These are phyloP conservation scores for Chrysolina oricalcia DNA, from an alignment of 2,888 invertebrate species.

Conservation along the genomic window DNA sequence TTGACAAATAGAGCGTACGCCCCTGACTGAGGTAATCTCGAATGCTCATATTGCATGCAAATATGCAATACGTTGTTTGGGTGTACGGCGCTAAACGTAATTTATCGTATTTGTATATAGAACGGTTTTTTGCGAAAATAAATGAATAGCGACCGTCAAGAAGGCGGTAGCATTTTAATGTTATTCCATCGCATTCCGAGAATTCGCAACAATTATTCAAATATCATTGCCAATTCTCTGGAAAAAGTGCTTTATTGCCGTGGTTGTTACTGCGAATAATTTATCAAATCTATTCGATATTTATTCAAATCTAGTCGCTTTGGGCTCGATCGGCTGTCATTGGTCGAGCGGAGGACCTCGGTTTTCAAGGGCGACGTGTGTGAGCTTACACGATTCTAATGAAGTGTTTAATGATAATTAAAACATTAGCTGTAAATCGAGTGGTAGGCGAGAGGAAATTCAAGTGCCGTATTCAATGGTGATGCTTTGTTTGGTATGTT, in stretches of 20 bases:
- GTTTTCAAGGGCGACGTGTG: conserved; percentile 21
- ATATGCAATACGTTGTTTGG: conserved; percentile 43
- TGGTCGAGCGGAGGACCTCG: conserved; percentile 31
- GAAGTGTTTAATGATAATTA: conserved; percentile 14
- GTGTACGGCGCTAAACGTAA: conserved; percentile 53
- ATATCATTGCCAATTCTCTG: conserved; percentile 50
- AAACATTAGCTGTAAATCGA: conserved; percentile 1
- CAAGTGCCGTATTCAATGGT: too few species aligned
- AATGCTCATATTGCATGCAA: conserved; percentile 46
- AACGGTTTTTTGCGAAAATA: conserved; percentile 48
- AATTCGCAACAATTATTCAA: conserved; percentile 59
- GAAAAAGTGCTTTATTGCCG: conserved; percentile 35
- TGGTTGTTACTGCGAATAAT: conserved; percentile 31
- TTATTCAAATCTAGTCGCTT: conserved; percentile 33
- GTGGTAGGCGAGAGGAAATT: neutral
- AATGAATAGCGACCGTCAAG: conserved; percentile 37
- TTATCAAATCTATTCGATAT: conserved; percentile 35
- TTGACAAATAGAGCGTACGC: neutral
- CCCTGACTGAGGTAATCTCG: conserved; percentile 26
- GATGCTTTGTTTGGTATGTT: too few species aligned
- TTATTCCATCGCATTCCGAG: conserved; percentile 57
- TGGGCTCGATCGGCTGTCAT: conserved; percentile 7
- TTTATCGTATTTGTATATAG: conserved; percentile 51
- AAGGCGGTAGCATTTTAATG: conserved; percentile 51
- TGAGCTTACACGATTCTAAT: neutral